Percentiles rank a stretch among this genome's conserved stretches.
These are phyloP conservation scores for Clinocottus analis DNA, from an alignment of 2,113 vertebrate genomes.

Conservation along the genomic window DNA sequence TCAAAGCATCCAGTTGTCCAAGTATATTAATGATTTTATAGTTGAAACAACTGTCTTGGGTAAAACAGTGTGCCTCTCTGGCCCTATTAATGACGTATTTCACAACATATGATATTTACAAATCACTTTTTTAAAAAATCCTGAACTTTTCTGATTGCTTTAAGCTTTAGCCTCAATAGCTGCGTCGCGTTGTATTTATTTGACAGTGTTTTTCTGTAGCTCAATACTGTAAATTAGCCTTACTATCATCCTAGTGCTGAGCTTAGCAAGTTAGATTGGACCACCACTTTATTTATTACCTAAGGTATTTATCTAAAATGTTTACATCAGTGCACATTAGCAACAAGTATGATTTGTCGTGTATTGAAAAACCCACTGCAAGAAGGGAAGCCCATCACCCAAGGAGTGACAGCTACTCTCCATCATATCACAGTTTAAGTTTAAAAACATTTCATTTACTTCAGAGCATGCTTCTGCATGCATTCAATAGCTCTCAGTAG, in stretches of 20 bases:
- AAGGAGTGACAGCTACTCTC: constrained; percentile 38
- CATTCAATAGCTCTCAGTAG: neutral
- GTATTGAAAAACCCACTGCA: constrained; percentile 19
- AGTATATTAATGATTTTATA: neutral
- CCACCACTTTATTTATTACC: constrained; percentile 47
- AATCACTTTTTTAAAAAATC: no score
- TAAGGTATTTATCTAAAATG: constrained; percentile 57
- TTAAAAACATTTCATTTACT: neutral
- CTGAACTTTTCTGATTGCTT: neutral
- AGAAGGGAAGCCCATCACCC: constrained; percentile 7
- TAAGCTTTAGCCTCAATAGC: neutral
- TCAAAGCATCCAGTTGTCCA: neutral
- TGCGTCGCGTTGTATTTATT: no score
- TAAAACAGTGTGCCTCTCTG: neutral
- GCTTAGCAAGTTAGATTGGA: constrained; percentile 32
- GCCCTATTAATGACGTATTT: neutral
- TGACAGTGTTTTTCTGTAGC: constrained; percentile 44
- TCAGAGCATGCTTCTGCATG: neutral
- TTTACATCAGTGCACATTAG: constrained; percentile 52
- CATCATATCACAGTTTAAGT: constrained; percentile 9
- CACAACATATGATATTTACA: neutral
- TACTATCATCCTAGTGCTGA: constrained; percentile 49
- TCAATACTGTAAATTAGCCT: constrained; percentile 50
- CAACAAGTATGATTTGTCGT: constrained; percentile 38
- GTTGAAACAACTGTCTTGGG: neutral